phyloP scores from a whole-genome alignment of 2,113 vertebrate genomes.

The Melanostigma gelatinosum region DNA sequence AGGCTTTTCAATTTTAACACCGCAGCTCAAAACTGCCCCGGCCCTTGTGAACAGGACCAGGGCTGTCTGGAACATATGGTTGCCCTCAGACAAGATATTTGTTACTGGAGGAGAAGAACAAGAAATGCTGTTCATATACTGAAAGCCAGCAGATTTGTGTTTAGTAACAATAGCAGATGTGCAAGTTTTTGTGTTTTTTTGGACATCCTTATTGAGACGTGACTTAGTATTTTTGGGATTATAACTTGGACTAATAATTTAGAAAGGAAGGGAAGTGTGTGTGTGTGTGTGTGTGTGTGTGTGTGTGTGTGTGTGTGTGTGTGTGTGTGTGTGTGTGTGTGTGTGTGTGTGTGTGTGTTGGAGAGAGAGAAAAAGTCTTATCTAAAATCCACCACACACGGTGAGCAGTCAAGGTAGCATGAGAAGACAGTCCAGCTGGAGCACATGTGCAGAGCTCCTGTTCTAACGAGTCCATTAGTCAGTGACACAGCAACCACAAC shows the following conservation, averaged over 20 bases:
- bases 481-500: conserved; percentile 53
- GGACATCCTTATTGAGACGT: not conserved
- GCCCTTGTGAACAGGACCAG: conserved; percentile 51
- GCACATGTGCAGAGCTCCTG: conserved; percentile 65
- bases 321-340: not conserved
- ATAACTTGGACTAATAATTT: not conserved
- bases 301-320: conserved; percentile 20
- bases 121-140: not conserved
- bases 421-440: conserved; percentile 64
- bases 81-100: conserved; percentile 59
- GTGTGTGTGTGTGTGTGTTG: conserved; percentile 17
- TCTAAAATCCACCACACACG: conserved; percentile 22
- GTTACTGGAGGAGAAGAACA: conserved; percentile 12
- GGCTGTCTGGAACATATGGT: conserved; percentile 55
- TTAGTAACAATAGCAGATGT: not conserved
- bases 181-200: not conserved
- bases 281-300: conserved; percentile 3
- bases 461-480: conserved; percentile 70
- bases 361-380: not conserved
- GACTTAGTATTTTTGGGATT: not conserved
- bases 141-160: not conserved
- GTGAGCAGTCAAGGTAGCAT: conserved; percentile 23
- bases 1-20: conserved; percentile 61
- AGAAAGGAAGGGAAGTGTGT: not conserved
- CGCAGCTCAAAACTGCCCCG: conserved; percentile 26